Percentiles rank a stretch among this genome's conserved stretches.
phyloP scores from a whole-genome alignment of 2,113 vertebrate species.

The Narcine bancroftii region DNA sequence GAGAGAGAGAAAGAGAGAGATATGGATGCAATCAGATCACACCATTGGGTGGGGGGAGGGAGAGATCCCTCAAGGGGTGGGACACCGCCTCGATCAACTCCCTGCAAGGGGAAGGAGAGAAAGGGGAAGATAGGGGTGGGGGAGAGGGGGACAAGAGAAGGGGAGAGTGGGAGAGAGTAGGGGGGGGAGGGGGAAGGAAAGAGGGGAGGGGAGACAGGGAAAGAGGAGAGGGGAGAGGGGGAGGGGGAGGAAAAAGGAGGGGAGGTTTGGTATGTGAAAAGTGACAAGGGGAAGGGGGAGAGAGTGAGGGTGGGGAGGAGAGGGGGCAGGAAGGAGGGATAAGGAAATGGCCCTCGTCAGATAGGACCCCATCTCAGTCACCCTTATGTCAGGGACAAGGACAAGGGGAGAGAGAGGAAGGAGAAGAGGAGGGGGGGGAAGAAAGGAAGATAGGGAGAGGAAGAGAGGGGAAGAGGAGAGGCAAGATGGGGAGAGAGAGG shows the following conservation, averaged over 20 bases:
- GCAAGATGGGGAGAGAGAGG: neutral
- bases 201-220: neutral
- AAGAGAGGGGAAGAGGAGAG: neutral
- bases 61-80: no score
- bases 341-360: neutral
- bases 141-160: slow-evolving; percentile 41
- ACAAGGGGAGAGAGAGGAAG: no score
- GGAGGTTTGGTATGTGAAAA: no score
- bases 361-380: no score
- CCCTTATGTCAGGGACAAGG: no score
- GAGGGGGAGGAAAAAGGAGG: neutral
- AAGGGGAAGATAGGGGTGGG: neutral
- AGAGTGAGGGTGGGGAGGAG: neutral
- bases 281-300: no score
- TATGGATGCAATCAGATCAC: neutral
- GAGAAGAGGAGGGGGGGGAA: slow-evolving; percentile 38
- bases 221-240: neutral
- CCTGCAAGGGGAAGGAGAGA: no score
- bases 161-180: neutral
- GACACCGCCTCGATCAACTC: no score
- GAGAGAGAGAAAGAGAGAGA: neutral
- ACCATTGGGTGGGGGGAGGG: neutral
- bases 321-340: neutral
- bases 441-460: slow-evolving; percentile 10
- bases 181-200: neutral